Base-by-base conservation (phyloP, 2,888 invertebrate species). In the Stenoptilia bipunctidactyla region DNA sequence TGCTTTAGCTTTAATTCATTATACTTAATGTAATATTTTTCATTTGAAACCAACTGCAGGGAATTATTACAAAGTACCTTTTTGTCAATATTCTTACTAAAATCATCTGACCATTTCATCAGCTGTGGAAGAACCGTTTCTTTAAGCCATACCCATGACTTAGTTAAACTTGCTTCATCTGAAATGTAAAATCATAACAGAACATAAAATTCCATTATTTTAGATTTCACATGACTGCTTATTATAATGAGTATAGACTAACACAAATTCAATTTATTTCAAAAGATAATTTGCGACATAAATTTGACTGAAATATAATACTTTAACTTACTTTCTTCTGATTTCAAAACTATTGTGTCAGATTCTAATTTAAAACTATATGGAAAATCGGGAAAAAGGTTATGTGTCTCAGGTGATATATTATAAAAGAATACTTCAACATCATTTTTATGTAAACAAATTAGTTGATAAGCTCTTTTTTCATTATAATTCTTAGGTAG, bases 1-100 rank as follows among this genome's bases (percentile, higher is more conserved):
- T 96, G 93, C 66, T 91, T 94, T 1, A 77, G 58, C 65, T 96
- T 96, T 6, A 97, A 70, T 15, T 86, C 56, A 53, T 89, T 88
- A 61, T 96, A 96, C 43, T 90, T 79, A 15, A 66, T 58, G 54
- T 88, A 89, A 65, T 96, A 97, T 43, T 86, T 77, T 45, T 91
- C 90, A 9, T 87, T 65, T 9, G 88, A 74, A 2, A 96, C 76
- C 30, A 93, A 76, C 41, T 83, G 75, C 34, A 96, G 70, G 0
- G 94, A 94, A 46, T 79, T 71, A 41, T 49, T 69, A 38, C 67
- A 69, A 25, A 68, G 44, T n/a, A 45, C 51, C 14, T 50, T 48
- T 12, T 46, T 51, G 4, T 47, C 38, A 27, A 44, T 48, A 48
- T 53, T 39, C 48, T 33, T 52, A 48, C 62, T 40, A 43, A 65